These are phyloP conservation scores for Frankliniella intonsa DNA, from an alignment of 2,888 invertebrate genomes.

Conservation along the genomic window DNA sequence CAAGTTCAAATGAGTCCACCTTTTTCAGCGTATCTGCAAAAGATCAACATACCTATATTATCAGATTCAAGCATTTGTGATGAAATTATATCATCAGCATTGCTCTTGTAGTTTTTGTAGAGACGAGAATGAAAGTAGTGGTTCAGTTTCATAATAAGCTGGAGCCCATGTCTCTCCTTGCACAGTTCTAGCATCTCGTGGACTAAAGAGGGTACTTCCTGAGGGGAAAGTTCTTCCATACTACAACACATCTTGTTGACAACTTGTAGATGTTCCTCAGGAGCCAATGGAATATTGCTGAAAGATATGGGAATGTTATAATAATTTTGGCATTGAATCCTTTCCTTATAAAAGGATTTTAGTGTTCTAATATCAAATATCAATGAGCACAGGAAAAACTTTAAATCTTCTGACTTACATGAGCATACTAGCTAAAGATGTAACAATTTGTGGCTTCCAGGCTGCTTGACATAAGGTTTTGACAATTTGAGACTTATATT, in stretches of 20 bases:
- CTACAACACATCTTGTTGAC: slow-evolving; percentile 59
- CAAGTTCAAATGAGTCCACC: too few relatives aligned
- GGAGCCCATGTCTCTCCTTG: slow-evolving; percentile 46
- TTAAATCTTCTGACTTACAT: slow-evolving; percentile 48
- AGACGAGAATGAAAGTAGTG: slow-evolving; percentile 48
- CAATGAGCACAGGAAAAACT: slow-evolving; percentile 32
- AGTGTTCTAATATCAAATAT: slow-evolving; percentile 36
- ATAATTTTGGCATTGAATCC: slow-evolving; percentile 34
- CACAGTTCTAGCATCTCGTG: slow-evolving; percentile 63
- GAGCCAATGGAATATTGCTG: slow-evolving; percentile 57
- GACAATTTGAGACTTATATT: slow-evolving; percentile 59
- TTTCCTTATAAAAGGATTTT: slow-evolving; percentile 12
- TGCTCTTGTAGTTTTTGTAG: slow-evolving; percentile 35
- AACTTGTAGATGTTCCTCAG: slow-evolving; percentile 57
- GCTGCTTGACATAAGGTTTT: slow-evolving; percentile 56
- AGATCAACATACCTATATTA: slow-evolving; percentile 2
- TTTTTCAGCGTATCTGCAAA: too few relatives aligned
- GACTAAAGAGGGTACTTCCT: slow-evolving; percentile 61
- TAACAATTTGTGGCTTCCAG: slow-evolving; percentile 57
- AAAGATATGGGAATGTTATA: slow-evolving; percentile 34
- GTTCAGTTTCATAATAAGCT: slow-evolving; percentile 50
- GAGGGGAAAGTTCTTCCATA: slow-evolving; percentile 55
- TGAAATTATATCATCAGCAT: slow-evolving; percentile 4
- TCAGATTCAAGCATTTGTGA: slow-evolving; percentile 31
- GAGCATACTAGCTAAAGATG: slow-evolving; percentile 64